These are phyloP conservation scores for Sparidentex hasta DNA, from an alignment of 2,797 vertebrate species.

Conservation along the genomic window DNA sequence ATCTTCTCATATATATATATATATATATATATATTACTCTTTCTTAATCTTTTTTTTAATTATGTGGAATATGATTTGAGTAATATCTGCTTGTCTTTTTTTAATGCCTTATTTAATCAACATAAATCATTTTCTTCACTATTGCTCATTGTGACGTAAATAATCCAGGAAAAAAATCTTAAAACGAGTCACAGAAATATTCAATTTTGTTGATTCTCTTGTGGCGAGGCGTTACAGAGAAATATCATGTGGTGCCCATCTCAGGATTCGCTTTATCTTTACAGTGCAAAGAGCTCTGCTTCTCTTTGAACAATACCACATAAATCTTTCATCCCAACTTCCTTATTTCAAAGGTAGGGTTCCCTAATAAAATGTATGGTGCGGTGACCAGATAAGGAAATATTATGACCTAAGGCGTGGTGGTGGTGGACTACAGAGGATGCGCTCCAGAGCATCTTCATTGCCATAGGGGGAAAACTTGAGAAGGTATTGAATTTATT, in stretches of 20 bases:
- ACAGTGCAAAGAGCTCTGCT: conserved; percentile 76
- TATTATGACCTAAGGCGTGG: conserved; percentile 79
- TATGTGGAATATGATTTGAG: neutral
- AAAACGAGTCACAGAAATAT: conserved; percentile 7
- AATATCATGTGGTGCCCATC: conserved; percentile 55
- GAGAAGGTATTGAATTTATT: conserved; percentile 60
- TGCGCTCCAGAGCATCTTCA: conserved; percentile 62
- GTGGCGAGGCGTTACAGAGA: conserved; percentile 48
- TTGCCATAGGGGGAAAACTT: conserved; percentile 59
- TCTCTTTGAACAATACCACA: conserved; percentile 84
- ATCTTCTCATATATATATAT: too few species aligned
- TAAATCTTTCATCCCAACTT: conserved; percentile 84
- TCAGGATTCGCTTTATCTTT: conserved; percentile 75
- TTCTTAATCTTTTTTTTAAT: conserved; percentile 11
- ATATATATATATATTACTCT: too few species aligned
- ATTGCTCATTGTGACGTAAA: neutral
- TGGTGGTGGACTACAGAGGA: conserved; percentile 75
- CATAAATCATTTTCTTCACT: neutral
- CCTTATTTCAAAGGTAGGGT: conserved; percentile 83
- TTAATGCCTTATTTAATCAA: neutral
- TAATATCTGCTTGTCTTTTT: conserved; percentile 5
- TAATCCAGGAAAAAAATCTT: neutral
- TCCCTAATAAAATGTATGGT: conserved; percentile 81
- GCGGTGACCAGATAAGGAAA: conserved; percentile 78
- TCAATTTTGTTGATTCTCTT: conserved; percentile 36